Conservation (phyloP, 2,888 invertebrate genomes). For the Idaea straminata region DNA sequence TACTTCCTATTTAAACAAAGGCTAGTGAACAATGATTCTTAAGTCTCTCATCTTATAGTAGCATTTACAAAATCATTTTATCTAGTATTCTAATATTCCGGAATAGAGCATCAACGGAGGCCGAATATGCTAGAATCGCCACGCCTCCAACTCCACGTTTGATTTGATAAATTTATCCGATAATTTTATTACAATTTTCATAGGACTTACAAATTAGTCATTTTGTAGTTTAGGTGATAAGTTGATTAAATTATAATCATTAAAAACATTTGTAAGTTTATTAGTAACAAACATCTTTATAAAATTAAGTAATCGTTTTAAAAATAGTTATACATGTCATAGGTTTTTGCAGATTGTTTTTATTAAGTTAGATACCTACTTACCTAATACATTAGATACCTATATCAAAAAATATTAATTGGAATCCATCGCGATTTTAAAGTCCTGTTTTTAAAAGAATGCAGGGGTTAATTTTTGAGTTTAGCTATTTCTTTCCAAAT, state of each 20-base stretch:
- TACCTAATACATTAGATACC: not conserved
- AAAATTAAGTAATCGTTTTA: not conserved
- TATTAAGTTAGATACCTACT: not conserved
- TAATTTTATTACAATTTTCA: not conserved
- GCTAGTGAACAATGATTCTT: slow-evolving; percentile 21
- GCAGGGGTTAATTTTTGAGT: too few relatives aligned
- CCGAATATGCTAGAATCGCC: slow-evolving; percentile 13
- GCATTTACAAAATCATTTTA: not conserved
- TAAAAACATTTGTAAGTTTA: not conserved
- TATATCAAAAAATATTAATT: not conserved
- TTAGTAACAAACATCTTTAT: not conserved
- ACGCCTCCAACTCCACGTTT: slow-evolving; percentile 13
- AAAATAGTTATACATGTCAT: not conserved
- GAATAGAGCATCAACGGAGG: slow-evolving; percentile 2
- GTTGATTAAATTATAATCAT: not conserved
- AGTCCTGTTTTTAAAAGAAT: not conserved
- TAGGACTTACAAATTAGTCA: not conserved
- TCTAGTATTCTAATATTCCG: not conserved
- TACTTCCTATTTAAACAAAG: slow-evolving; percentile 27
- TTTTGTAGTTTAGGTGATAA: not conserved
- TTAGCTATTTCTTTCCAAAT: too few relatives aligned
- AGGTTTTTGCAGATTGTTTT: not conserved
- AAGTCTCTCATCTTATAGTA: slow-evolving; percentile 9
- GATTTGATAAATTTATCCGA: not conserved
- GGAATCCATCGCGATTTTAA: not conserved